Evolutionary conservation across 2,797 vertebrate genomes (phyloP).

Genomic region (Tympanoctomys barrerae): DNA sequence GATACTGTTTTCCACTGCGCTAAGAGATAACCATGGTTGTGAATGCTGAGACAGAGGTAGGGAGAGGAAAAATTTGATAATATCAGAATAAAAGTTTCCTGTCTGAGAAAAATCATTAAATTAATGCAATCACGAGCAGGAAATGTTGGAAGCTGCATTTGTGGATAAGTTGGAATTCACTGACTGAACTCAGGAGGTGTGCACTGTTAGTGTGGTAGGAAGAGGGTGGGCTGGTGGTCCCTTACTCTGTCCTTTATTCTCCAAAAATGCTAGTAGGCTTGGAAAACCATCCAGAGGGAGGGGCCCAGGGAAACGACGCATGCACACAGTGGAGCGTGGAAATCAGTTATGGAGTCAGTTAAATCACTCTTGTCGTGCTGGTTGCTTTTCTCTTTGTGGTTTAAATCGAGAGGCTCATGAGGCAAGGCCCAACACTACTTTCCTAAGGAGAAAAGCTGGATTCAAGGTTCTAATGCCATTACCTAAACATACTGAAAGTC

Average conservation of each 20-base stretch:
- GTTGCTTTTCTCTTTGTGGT: neutral
- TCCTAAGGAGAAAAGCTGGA: neutral
- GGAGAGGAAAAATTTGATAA: constrained; percentile 69
- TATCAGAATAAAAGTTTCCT: constrained; percentile 59
- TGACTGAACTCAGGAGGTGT: neutral
- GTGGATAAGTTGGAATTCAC: neutral
- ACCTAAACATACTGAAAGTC: neutral
- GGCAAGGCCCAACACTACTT: neutral
- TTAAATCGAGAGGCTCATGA: neutral
- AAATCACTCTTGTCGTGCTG: neutral
- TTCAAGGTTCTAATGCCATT: neutral
- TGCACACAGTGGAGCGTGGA: neutral
- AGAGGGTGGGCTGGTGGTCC: neutral
- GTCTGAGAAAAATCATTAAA: constrained; percentile 42
- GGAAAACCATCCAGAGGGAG: neutral
- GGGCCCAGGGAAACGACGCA: neutral
- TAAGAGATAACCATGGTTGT: constrained; percentile 52
- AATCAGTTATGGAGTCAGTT: neutral
- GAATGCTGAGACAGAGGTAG: constrained; percentile 29
- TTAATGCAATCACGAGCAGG: neutral
- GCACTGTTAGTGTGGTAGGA: neutral
- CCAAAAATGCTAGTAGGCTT: neutral
- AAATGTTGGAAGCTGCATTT: constrained; percentile 1
- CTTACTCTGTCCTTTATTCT: neutral
- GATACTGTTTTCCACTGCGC: constrained; percentile 10